Evolutionary conservation across 2,888 invertebrate species (phyloP).

Genomic region (Mesorhabditis sp.): DNA sequence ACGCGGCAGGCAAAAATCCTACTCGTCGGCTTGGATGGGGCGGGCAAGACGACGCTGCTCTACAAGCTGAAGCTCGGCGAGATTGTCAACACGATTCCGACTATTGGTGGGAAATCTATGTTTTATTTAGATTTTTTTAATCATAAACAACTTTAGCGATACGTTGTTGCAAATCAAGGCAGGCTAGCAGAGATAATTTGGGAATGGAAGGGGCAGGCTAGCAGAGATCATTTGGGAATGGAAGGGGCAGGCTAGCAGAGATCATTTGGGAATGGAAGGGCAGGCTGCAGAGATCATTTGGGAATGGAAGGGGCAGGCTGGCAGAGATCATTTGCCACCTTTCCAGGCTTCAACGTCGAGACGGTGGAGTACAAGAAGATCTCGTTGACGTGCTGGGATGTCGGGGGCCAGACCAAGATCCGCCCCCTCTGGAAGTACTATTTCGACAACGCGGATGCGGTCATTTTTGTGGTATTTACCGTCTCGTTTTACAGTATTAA

Average conservation of each 20-base stretch:
- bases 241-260: background rate
- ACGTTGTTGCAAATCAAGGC: background rate
- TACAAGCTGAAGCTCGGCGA: conserved; percentile 29
- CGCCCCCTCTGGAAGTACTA: conserved; percentile 95
- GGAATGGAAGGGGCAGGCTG: background rate
- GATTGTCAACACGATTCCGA: conserved; percentile 25
- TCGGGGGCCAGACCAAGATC: conserved; percentile 96
- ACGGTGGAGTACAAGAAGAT: conserved; percentile 99
- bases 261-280: background rate
- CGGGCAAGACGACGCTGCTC: conserved; percentile 30
- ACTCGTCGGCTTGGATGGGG: conserved; percentile 29
- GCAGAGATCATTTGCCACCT: background rate
- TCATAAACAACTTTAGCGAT: background rate
- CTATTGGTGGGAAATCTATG: conserved; percentile 17
- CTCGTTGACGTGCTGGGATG: conserved; percentile 98
- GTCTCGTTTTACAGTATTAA: background rate
- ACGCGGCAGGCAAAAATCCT: conserved; percentile 8
- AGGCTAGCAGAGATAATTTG: background rate
- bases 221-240: background rate
- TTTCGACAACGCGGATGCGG: conserved; percentile 69
- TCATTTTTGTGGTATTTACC: background rate
- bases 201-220: background rate
- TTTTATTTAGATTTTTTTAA: conserved; percentile 6
- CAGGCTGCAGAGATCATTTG: too few species aligned
- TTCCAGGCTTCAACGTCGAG: conserved; percentile 88